A percentile compares a stretch with the other conserved stretches of the same genome.
phyloP scores from a whole-genome alignment of 1,140 invertebrate genomes.

The Thalassaphorura encarpata region DNA sequence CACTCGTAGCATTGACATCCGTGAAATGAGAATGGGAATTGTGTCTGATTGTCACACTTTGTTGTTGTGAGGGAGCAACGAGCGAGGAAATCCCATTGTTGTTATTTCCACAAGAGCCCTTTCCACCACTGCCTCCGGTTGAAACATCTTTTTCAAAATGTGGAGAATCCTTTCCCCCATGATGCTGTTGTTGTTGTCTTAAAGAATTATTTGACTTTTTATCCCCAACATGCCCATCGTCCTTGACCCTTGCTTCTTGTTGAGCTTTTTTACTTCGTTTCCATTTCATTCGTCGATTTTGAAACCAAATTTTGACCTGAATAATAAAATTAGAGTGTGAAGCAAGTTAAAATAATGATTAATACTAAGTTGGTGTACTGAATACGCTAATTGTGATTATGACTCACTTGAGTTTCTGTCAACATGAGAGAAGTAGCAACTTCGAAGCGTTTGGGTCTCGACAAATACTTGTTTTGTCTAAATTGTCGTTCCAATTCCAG shows the following conservation, averaged over 20 bases:
- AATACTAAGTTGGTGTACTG: neutral
- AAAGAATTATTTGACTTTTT: neutral
- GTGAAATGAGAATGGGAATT: too few relatives aligned
- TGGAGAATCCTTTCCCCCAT: too few relatives aligned
- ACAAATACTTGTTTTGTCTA: slow-evolving; percentile 96
- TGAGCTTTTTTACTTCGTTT: slow-evolving; percentile 88
- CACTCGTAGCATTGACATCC: too few relatives aligned
- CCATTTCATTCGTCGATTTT: slow-evolving; percentile 93
- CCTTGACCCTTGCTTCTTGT: slow-evolving; percentile 53
- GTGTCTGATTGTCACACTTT: too few relatives aligned
- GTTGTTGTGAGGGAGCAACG: too few relatives aligned
- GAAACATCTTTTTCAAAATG: neutral
- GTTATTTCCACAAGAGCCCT: too few relatives aligned
- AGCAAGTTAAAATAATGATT: neutral
- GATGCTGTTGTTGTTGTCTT: too few relatives aligned
- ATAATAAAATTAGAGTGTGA: neutral
- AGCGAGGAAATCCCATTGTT: too few relatives aligned
- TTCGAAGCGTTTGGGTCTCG: slow-evolving; percentile 94
- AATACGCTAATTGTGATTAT: neutral
- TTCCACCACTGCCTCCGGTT: neutral
- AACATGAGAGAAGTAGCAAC: slow-evolving; percentile 95
- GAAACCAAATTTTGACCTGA: slow-evolving; percentile 94
- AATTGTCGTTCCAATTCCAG: slow-evolving; percentile 97
- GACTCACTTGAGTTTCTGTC: slow-evolving; percentile 89
- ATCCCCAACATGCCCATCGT: neutral